Evolutionary conservation across 2,888 invertebrate species (phyloP), one percentile per base, ranked within the genome.

Genomic region (Agapostemon virescens): DNA sequence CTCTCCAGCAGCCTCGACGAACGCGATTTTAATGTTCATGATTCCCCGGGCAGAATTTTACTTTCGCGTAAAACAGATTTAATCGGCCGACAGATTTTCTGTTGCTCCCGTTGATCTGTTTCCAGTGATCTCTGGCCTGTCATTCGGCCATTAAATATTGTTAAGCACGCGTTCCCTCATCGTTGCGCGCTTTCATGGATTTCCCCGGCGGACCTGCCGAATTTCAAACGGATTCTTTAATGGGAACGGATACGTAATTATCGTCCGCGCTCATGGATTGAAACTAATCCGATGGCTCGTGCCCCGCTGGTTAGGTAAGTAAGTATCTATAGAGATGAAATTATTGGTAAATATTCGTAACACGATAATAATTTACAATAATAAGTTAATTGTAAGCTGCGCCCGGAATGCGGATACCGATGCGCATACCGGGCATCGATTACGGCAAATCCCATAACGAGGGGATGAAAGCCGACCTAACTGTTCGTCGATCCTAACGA

Each of bases 401-500:
- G 26, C 40, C 55, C 40, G 75, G 80, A 80, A 75, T 71, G 75
- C 71, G 80, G 70, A 61, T 40, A 68, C 36, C 70, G 38, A 26
- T 45, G 72, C 70, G 67, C 74, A 74, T 70, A 40, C 66, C 26
- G 69, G 45, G 61, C 82, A 79, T 82, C 79, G 72, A 82, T 83
- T 82, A 83, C 74, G 73, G 78, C 70, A 79, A 82, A 79, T 74
- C 74, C 70, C 76, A 26, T 83, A 69, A 77, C 69, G 58, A 36
- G 69, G 69, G 80, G 83, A 67, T 69, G 69, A 70, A 79, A 73
- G 71, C 79, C 76, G 69, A 64, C 71, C 66, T 58, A 26, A 74
- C 74, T 74, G 55, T 74, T 70, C 83, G 74, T 52, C 78, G 83
- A 83, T 79, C 69, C 80, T 72, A 80, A 83, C 76, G 82, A 83